These are phyloP conservation scores for Melitaea athalia DNA, from an alignment of 2,888 invertebrate genomes.

Conservation along the genomic window DNA sequence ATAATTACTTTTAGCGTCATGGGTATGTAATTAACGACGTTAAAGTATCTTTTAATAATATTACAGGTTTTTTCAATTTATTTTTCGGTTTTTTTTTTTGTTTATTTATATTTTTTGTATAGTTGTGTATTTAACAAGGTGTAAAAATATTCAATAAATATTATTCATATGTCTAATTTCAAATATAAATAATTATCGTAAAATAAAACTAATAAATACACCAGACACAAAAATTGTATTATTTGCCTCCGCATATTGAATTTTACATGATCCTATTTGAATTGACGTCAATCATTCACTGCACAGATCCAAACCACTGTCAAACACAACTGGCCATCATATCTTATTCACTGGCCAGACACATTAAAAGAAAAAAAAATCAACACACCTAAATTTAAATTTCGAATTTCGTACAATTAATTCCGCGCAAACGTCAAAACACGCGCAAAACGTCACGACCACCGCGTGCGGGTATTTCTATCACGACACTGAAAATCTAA, in stretches of 20 bases:
- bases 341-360: slow-evolving; percentile 34
- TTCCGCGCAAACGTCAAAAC: slow-evolving; percentile 45
- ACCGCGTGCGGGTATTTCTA: slow-evolving; percentile 56
- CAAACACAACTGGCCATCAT: slow-evolving; percentile 38
- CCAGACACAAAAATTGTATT: no score
- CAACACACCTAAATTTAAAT: slow-evolving; percentile 44
- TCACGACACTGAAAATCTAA: slow-evolving; percentile 65
- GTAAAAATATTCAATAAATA: not conserved
- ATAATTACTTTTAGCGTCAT: no score
- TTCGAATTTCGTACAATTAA: slow-evolving; percentile 45
- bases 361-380: slow-evolving; percentile 40
- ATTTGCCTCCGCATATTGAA: slow-evolving; percentile 6
- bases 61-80: not conserved
- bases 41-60: no score
- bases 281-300: slow-evolving; percentile 36
- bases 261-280: slow-evolving; percentile 23
- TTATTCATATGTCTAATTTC: no score
- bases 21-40: no score
- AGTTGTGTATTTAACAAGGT: no score
- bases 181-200: no score
- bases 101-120: not conserved
- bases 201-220: no score
- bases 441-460: slow-evolving; percentile 47
- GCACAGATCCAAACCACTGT: slow-evolving; percentile 33
- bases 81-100: not conserved